A percentile compares a stretch with the other conserved stretches of the same genome.
These are phyloP conservation scores for Hofmannophila pseudospretella DNA, from an alignment of 2,888 invertebrate genomes.

Conservation along the genomic window DNA sequence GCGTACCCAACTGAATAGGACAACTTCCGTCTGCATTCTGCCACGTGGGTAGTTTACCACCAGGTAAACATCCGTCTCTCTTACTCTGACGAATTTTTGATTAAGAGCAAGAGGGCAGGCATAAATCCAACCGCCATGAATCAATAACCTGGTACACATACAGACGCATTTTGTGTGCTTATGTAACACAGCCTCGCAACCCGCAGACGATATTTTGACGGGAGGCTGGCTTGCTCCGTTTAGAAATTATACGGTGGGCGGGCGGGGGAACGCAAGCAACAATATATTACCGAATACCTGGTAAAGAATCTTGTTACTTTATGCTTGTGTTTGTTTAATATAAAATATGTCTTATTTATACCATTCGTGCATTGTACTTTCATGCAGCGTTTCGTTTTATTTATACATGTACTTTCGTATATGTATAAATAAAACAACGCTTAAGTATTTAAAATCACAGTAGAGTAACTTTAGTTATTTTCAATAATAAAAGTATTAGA, in stretches of 20 bases:
- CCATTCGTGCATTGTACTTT: neutral
- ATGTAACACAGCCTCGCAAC: slow-evolving; percentile 47
- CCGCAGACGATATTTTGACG: slow-evolving; percentile 72
- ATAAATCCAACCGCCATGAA: slow-evolving; percentile 68
- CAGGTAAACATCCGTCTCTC: slow-evolving; percentile 52
- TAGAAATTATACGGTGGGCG: slow-evolving; percentile 48
- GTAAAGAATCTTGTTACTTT: slow-evolving; percentile 4
- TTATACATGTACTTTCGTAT: too few species aligned
- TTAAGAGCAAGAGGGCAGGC: slow-evolving; percentile 68
- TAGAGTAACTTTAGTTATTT: too few species aligned
- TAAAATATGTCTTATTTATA: neutral
- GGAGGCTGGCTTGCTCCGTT: slow-evolving; percentile 51
- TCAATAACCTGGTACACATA: slow-evolving; percentile 70
- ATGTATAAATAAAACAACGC: too few species aligned
- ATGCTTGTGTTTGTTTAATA: neutral
- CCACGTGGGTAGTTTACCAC: slow-evolving; percentile 53
- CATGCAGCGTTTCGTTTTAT: too few species aligned
- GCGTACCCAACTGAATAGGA: slow-evolving; percentile 36
- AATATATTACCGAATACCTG: slow-evolving; percentile 5
- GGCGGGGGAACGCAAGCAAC: slow-evolving; percentile 6
- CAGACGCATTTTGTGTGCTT: slow-evolving; percentile 45
- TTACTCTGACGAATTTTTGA: slow-evolving; percentile 58
- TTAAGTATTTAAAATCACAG: too few species aligned
- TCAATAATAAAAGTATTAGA: too few species aligned
- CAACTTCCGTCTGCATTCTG: slow-evolving; percentile 43